Percentiles rank a stretch among this genome's conserved stretches.
phyloP scores from a whole-genome alignment of 2,888 invertebrate genomes.

The Acholoe squamosa region DNA sequence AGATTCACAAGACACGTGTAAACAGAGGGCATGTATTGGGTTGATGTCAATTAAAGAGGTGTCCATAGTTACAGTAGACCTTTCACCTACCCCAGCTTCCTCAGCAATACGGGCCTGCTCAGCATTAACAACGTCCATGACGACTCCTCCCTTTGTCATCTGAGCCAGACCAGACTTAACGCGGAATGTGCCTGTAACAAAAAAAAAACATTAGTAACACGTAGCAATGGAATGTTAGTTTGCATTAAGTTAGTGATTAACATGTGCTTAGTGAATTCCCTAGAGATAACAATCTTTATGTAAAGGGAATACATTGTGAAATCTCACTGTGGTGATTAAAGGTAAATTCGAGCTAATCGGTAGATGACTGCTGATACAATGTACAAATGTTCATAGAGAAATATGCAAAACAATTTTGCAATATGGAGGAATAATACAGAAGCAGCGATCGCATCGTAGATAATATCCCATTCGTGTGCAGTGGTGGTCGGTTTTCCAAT shows the following conservation, averaged over 20 bases:
- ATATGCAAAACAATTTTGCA: no score
- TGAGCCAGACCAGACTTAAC: conserved; percentile 81
- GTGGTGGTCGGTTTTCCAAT: no score
- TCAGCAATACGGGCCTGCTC: conserved; percentile 80
- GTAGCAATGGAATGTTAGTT: neutral
- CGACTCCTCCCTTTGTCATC: conserved; percentile 81
- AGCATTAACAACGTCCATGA: conserved; percentile 81
- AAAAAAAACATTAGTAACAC: neutral
- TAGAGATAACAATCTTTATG: neutral
- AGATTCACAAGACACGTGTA: no score
- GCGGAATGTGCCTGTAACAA: conserved; percentile 77
- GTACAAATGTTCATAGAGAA: no score
- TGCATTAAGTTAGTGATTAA: neutral
- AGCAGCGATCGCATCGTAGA: no score
- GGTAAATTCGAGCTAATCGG: neutral
- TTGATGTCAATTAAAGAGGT: no score
- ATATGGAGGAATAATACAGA: no score
- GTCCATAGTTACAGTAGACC: no score
- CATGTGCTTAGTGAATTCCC: neutral
- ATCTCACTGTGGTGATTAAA: neutral
- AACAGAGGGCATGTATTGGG: no score
- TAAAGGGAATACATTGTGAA: neutral
- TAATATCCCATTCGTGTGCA: no score
- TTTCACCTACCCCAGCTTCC: conserved; percentile 77
- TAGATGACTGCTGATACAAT: neutral